phyloP scores from a whole-genome alignment of 2,113 vertebrate genomes.

The Ictalurus punctatus region DNA sequence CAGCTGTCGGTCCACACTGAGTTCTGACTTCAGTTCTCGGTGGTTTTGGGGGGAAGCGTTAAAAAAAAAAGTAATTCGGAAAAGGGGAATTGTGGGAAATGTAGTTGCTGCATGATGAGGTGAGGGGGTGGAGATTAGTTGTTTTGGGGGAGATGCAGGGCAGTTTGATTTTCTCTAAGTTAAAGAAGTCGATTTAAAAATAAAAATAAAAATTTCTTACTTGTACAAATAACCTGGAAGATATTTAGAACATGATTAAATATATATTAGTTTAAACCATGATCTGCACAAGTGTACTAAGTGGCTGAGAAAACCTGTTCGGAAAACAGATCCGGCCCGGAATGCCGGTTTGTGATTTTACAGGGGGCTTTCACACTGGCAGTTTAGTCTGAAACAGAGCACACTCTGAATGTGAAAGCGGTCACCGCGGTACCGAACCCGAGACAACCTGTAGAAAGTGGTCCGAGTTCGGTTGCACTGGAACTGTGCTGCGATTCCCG shows the following conservation, averaged over 20 bases:
- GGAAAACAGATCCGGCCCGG: not conserved
- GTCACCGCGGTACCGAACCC: too few relatives aligned
- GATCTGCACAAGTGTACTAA: not conserved
- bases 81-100: slow-evolving; percentile 43
- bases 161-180: not conserved
- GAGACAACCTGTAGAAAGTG: too few relatives aligned
- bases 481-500: too few relatives aligned
- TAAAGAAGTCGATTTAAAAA: not conserved
- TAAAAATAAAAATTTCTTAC: not conserved
- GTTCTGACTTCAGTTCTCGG: not conserved
- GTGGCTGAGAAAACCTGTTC: not conserved
- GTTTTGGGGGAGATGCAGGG: not conserved
- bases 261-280: not conserved
- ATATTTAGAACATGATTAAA: not conserved
- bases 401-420: too few relatives aligned
- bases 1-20: not conserved
- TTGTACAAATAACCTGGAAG: not conserved
- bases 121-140: not conserved
- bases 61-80: not conserved
- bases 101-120: slow-evolving; percentile 5
- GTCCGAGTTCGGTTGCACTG: too few relatives aligned
- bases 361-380: too few relatives aligned
- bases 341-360: not conserved
- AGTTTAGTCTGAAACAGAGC: too few relatives aligned
- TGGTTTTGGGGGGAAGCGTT: too few relatives aligned